Evolutionary conservation across 2,113 vertebrate species (phyloP), one percentile per base, ranked within the genome.

Genomic region (Pithys albifrons): DNA sequence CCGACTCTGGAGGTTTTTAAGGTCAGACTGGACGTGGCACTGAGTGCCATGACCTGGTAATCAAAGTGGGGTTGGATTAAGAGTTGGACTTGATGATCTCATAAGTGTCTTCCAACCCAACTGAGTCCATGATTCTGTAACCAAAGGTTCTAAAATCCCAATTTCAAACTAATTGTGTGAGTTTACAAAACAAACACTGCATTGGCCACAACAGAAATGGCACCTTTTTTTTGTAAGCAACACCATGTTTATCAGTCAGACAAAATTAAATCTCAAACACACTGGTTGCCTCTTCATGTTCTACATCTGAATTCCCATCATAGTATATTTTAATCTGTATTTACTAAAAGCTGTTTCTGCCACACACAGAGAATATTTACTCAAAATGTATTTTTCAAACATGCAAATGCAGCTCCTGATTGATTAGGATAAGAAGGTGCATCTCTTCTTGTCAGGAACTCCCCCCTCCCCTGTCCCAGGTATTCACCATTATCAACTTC

Each of bases 201-300:
- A 0, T 70, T 72, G 41, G n/a, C 15, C 14, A 4, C 18, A 41
- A 55, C 2, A 76, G 45, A 24, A 91, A 61, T 7, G 4, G 4
- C 13, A 72, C 46, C 9, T 89, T 77, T 88, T 39, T 39, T 45
- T 65, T 52, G 12, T 20, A 65, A 37, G n/a, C 5, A 49, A 33
- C 1, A 3, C 45, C 14, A 2, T 11, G 20, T 43, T 79, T 62
- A n/a, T 3, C 0, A 18, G 28, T 46, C 35, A 17, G 29, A 37
- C 29, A 86, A 67, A 39, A 82, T 15, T 49, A 25, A 27, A 86
- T 62, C 55, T 62, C 64, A 43, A 64, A 71, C 0, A 2, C n/a
- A 16, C 14, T 4, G 3, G 16, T 7, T 74, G 77, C 12, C 65
- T 55, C 20, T 59, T 74, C 43, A 18, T 4, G 19, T 61, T 84